Percentiles rank a stretch among this genome's conserved stretches.
phyloP scores from a whole-genome alignment of 1,140 invertebrate species.

The Solen grandis region DNA sequence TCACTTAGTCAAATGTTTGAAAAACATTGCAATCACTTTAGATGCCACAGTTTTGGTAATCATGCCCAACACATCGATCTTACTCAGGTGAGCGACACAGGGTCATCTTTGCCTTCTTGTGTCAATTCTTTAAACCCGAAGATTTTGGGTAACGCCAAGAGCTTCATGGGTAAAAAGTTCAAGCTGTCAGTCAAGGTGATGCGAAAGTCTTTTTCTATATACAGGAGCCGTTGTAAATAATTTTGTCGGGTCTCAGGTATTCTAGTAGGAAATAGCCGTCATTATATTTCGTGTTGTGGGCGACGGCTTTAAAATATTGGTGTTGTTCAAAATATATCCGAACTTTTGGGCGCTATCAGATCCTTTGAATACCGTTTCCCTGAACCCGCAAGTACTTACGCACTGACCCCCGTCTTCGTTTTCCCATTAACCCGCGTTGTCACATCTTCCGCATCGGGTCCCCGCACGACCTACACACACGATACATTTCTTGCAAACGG shows the following conservation, averaged over 20 bases:
- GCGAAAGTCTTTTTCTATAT: neutral
- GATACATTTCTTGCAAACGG: no score
- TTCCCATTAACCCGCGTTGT: neutral
- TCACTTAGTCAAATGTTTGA: no score
- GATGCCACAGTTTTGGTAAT: no score
- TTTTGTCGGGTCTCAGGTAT: slow-evolving; percentile 2
- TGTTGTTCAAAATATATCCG: slow-evolving; percentile 3
- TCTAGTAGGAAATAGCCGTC: slow-evolving; percentile 26
- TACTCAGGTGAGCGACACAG: no score
- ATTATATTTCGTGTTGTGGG: slow-evolving; percentile 32
- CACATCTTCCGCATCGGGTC: no score
- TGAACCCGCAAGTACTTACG: slow-evolving; percentile 4
- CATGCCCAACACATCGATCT: no score
- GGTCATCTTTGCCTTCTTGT: no score
- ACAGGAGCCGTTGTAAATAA: slow-evolving; percentile 6
- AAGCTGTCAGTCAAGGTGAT: slow-evolving; percentile 15
- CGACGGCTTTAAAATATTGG: slow-evolving; percentile 12
- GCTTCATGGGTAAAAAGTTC: slow-evolving; percentile 42
- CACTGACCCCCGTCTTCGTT: neutral
- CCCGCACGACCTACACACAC: no score
- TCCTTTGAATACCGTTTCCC: slow-evolving; percentile 32
- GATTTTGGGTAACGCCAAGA: slow-evolving; percentile 15
- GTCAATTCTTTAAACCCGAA: slow-evolving; percentile 30
- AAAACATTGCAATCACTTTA: no score
- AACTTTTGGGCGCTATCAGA: neutral